Percentiles rank a stretch among this genome's conserved stretches.
phyloP scores from a whole-genome alignment of 1,140 invertebrate species.

The Eurosta solidaginis region DNA sequence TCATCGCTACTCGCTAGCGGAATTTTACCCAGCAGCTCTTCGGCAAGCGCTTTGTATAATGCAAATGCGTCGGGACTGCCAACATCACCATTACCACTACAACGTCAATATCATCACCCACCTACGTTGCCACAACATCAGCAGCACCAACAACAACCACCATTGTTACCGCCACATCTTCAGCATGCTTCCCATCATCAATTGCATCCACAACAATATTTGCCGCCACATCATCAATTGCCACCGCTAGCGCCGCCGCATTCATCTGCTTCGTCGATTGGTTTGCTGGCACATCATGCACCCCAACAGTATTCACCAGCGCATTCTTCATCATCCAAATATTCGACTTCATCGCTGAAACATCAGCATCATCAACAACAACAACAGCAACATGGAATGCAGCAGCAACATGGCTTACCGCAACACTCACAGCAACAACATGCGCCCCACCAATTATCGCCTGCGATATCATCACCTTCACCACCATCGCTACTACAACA shows the following conservation, averaged over 20 bases:
- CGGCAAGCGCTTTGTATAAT: conserved; percentile 50
- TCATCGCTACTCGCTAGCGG: neutral
- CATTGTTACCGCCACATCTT: conserved; percentile 37
- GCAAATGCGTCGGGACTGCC: conserved; percentile 37
- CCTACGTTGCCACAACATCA: conserved; percentile 42
- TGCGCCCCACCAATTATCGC: conserved; percentile 47
- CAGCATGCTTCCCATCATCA: conserved; percentile 32
- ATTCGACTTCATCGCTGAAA: conserved; percentile 48
- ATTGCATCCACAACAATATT: conserved; percentile 47
- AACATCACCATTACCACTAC: conserved; percentile 59
- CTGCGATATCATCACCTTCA: conserved; percentile 54
- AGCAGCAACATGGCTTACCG: neutral
- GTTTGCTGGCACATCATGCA: conserved; percentile 36
- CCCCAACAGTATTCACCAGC: conserved; percentile 46
- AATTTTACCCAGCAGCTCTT: conserved; percentile 54
- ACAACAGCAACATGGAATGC: conserved; percentile 17
- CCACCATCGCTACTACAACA: conserved; percentile 59
- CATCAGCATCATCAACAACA: conserved; percentile 40
- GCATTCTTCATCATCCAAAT: conserved; percentile 49
- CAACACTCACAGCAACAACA: conserved; percentile 39
- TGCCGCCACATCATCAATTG: conserved; percentile 36
- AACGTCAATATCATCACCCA: conserved; percentile 41
- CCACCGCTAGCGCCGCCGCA: conserved; percentile 62
- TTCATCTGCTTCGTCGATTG: conserved; percentile 44
- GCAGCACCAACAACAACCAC: conserved; percentile 28